These are phyloP conservation scores for Callopanchax toddi DNA, from an alignment of 2,113 vertebrate genomes.

Conservation along the genomic window DNA sequence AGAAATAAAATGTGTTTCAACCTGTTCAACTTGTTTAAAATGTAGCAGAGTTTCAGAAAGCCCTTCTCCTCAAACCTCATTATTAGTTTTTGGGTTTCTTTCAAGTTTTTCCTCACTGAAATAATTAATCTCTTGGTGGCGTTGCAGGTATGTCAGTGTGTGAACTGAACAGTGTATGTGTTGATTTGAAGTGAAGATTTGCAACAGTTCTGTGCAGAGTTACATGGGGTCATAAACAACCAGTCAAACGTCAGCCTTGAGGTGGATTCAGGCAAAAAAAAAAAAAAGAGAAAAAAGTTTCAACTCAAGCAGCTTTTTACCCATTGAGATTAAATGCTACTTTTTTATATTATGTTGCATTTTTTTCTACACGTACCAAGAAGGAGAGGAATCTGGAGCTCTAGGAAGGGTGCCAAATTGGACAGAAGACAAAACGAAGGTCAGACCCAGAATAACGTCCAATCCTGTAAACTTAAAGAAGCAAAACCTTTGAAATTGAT, in stretches of 20 bases:
- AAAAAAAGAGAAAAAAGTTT: too few species aligned
- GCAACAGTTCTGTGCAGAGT: conserved; percentile 7
- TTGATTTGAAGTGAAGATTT: conserved; percentile 25
- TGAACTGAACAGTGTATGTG: background rate
- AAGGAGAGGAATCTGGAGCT: too few species aligned
- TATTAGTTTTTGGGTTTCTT: background rate
- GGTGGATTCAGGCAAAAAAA: conserved; percentile 17
- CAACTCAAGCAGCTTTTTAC: background rate
- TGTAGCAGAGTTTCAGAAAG: conserved; percentile 13
- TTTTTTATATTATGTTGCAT: background rate
- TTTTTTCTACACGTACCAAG: too few species aligned
- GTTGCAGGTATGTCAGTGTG: background rate
- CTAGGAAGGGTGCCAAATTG: too few species aligned
- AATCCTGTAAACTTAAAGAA: too few species aligned
- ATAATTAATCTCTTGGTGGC: conserved; percentile 36
- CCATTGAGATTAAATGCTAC: background rate
- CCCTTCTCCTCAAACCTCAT: conserved; percentile 23
- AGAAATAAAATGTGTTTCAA: conserved; percentile 13
- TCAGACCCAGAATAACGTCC: background rate
- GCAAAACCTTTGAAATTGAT: too few species aligned
- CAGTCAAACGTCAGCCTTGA: conserved; percentile 16
- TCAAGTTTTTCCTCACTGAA: conserved; percentile 10
- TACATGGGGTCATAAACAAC: conserved; percentile 14
- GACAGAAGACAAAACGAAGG: background rate
- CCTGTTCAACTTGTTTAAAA: background rate